These are phyloP conservation scores for Solenopsis fugax DNA, from an alignment of 1,140 invertebrate species.

Conservation along the genomic window DNA sequence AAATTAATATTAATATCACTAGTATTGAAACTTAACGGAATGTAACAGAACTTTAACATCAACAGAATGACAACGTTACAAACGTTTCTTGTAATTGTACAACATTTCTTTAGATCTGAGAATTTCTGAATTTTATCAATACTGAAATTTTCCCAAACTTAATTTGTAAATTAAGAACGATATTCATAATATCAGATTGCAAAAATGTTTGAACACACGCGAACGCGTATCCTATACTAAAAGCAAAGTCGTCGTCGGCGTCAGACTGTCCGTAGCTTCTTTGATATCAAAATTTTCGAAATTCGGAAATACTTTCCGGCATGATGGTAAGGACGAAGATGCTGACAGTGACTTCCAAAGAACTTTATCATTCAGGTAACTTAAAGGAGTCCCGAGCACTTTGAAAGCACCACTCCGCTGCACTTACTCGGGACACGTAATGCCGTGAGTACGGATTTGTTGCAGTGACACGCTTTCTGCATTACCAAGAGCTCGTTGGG, in stretches of 20 bases:
- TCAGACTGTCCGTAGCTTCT: background rate
- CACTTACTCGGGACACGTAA: constrained; percentile 70
- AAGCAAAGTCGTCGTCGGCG: background rate
- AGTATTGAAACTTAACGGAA: background rate
- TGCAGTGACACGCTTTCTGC: constrained; percentile 78
- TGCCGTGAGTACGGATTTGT: constrained; percentile 72
- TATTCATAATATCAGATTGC: background rate
- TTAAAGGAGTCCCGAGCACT: constrained; percentile 66
- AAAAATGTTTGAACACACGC: background rate
- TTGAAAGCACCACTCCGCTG: constrained; percentile 67
- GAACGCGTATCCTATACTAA: background rate
- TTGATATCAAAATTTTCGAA: constrained; percentile 42
- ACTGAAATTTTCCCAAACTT: background rate
- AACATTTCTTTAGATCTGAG: background rate
- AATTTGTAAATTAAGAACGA: background rate
- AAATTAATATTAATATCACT: constrained; percentile 29
- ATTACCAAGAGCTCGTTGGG: constrained; percentile 73
- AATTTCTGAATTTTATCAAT: background rate
- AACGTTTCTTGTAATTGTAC: no score
- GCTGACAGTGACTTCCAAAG: constrained; percentile 43
- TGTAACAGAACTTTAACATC: background rate
- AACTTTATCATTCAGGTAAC: constrained; percentile 65
- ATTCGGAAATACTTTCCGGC: constrained; percentile 51
- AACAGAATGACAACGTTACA: no score
- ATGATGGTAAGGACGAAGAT: background rate